Conservation (phyloP, 2,797 vertebrate genomes). For the Macrochelys suwanniensis region DNA sequence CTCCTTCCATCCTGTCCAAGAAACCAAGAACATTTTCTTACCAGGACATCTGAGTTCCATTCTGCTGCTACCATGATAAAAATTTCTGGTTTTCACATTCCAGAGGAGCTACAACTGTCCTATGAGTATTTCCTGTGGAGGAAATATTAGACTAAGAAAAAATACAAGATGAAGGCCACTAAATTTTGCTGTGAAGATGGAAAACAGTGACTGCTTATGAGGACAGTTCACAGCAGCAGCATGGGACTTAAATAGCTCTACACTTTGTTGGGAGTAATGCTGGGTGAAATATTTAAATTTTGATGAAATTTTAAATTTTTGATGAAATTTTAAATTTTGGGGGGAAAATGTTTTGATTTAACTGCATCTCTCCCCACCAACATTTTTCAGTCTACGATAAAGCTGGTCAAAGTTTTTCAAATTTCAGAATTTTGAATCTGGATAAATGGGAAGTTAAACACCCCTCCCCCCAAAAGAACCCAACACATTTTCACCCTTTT, state of each 20-base stretch:
- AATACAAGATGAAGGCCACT: not conserved
- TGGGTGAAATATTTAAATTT: constrained; percentile 23
- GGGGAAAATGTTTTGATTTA: not conserved
- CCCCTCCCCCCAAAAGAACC: too few relatives aligned
- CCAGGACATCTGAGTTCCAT: constrained; percentile 13
- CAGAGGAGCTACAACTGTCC: constrained; percentile 46
- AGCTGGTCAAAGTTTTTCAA: not conserved
- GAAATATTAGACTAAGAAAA: constrained; percentile 25
- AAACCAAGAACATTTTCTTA: not conserved
- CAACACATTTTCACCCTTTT: not conserved
- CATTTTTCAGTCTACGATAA: not conserved
- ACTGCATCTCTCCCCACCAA: not conserved
- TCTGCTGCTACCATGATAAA: constrained; percentile 27
- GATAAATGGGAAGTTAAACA: not conserved
- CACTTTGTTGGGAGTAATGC: not conserved
- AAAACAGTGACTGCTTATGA: constrained; percentile 29
- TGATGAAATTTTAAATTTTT: not conserved
- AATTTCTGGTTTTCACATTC: constrained; percentile 29
- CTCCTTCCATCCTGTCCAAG: too few relatives aligned
- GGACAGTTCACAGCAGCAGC: constrained; percentile 9
- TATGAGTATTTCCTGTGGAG: constrained; percentile 51
- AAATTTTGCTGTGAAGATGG: constrained; percentile 36
- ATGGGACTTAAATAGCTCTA: constrained; percentile 24
- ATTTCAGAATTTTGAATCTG: not conserved
- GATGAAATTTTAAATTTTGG: too few relatives aligned